Evolutionary conservation across 2,888 invertebrate genomes (phyloP), one percentile per base, ranked within the genome.

Genomic region (Punctoribates punctum): DNA sequence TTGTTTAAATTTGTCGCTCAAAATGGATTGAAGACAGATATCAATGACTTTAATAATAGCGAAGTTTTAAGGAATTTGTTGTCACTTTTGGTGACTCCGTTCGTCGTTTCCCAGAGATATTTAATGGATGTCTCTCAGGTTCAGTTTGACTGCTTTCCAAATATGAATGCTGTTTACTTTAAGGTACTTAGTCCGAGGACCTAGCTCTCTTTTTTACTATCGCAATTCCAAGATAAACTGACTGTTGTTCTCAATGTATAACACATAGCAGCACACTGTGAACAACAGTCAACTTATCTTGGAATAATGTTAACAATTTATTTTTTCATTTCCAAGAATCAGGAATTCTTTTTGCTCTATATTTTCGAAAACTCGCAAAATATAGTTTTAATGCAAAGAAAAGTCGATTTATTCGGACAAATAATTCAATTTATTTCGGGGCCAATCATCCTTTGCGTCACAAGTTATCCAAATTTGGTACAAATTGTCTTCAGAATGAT

Each of bases 1-100:
- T 84, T 88, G 57, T 84, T 85, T 75, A 84, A 85, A 78, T 81
- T 87, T 77, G 88, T 87, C 1, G 83, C 82, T 78, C 83, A 84
- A 75, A 81, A 81, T 81, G 77, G 79, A 75, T 77, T 73, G 46
- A 34, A 17, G 15, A 62, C 60, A 42, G 65, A 60, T 2, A 5
- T 1, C 6, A 23, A 62, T n/a, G 34, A n/a, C 9, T 0, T 20
- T n/a, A 62, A 73, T 42, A 29, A 38, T 25, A n/a, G 34, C 17
- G 29, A 77, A n/a, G 54, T 34, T 46, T 46, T 77, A 15, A 51
- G 60, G n/a, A 74, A 74, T 73, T 42, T 76, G 15, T 42, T 74
- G 17, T 54, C 74, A 51, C 29, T 74, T 27, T 48, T 57, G 17
- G 20, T 77, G 17, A 74, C 77, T 17, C 77, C 77, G 1, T 74